Base-by-base conservation (phyloP, 2,888 invertebrate genomes). In the Venusia cambrica region DNA sequence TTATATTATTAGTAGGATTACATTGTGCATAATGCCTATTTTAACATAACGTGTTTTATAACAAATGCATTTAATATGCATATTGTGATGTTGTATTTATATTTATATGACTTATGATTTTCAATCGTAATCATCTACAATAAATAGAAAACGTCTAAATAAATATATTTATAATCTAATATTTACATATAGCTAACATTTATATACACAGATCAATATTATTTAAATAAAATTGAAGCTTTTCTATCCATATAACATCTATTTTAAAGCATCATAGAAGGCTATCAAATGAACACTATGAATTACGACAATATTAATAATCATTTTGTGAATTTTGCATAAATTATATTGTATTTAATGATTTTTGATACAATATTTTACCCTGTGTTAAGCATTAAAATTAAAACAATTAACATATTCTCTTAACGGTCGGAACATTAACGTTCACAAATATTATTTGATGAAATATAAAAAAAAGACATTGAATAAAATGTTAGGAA, bases 191-290 rank as follows among this genome's bases (percentile, higher is more conserved):
- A 56, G 52, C 76, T 80, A 80, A 75, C 76, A 73, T 62, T 72
- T 84, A 84, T 84, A 80, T 85, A 81, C 79, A 85, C 75, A 83
- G 76, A 84, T 74, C 73, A 69, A 78, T 76, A 71, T 72, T 73
- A 72, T 69, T 62, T 45, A 56, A 62, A 64, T 68, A 63, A 62
- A 57, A 64, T 62, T 34, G 36, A 67, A 69, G 69, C 72, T 57
- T 71, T 59, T 65, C 68, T 76, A 74, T 65, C 68, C 75, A 74
- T 61, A 44, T 73, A 58, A 69, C 65, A 54, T 72, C 76, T 81
- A 80, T 65, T 51, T 85, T 84, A 84, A 85, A 85, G 85, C 87
- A 80, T 83, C 74, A 71, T 63, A 69, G 73, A 84, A 85, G 85
- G 85, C 87, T 73, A 77, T 72, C 59, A 78, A 81, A 76, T 72